A percentile compares a stretch with the other conserved stretches of the same genome.
These are phyloP conservation scores for Oscheius sp. DNA, from an alignment of 1,140 invertebrate species.

Conservation along the genomic window DNA sequence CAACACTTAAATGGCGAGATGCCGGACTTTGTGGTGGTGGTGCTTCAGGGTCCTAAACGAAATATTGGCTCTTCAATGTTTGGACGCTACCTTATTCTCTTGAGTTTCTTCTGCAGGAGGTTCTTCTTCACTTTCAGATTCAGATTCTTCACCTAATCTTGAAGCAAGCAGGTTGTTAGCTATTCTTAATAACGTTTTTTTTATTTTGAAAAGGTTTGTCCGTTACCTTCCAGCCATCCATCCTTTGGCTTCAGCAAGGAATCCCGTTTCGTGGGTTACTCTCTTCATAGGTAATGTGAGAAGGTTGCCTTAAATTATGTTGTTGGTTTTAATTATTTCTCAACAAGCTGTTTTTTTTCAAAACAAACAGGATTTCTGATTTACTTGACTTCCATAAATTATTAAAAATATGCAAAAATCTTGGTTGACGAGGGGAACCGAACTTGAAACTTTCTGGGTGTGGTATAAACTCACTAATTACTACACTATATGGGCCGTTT, in stretches of 20 bases:
- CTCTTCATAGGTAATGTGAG: conserved; percentile 49
- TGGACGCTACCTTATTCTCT: background rate
- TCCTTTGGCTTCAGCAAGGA: conserved; percentile 41
- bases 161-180: conserved; percentile 41
- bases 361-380: background rate
- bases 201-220: too few relatives aligned
- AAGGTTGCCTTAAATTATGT: conserved; percentile 35
- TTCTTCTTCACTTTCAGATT: conserved; percentile 28
- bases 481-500: too few relatives aligned
- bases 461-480: too few relatives aligned
- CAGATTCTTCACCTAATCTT: conserved; percentile 39
- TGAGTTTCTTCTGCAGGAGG: background rate
- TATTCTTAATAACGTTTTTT: conserved; percentile 26
- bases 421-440: too few relatives aligned
- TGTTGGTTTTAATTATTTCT: background rate
- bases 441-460: too few relatives aligned
- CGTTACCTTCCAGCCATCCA: conserved; percentile 47
- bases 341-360: conserved; percentile 5
- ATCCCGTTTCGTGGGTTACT: conserved; percentile 33
- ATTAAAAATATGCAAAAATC: too few relatives aligned
- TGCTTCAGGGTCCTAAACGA: background rate
- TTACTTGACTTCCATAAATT: too few relatives aligned
- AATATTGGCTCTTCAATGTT: too few relatives aligned
- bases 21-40: background rate
- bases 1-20: background rate